phyloP scores from a whole-genome alignment of 2,797 vertebrate genomes.

The Spondyliosoma cantharus region DNA sequence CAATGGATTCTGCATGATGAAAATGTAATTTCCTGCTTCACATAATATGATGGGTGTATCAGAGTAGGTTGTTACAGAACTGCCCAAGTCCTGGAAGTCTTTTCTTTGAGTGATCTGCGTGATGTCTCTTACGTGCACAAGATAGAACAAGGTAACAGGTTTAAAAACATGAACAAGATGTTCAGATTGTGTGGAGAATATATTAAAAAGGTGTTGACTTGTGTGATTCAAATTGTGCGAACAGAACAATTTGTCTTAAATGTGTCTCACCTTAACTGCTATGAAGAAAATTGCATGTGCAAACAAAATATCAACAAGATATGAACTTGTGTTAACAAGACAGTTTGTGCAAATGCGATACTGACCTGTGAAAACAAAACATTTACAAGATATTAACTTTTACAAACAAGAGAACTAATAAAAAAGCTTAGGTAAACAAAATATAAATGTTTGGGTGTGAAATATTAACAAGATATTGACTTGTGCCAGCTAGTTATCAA shows the following conservation, averaged over 20 bases:
- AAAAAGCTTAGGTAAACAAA: no score
- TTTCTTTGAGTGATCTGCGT: neutral
- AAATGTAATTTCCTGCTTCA: conserved; percentile 2
- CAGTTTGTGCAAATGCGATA: neutral
- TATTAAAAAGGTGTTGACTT: no score
- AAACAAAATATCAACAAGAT: neutral
- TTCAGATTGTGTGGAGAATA: no score
- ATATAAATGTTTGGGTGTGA: no score
- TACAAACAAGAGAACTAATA: no score
- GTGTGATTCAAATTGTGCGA: neutral
- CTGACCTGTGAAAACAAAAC: neutral
- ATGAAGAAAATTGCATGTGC: neutral
- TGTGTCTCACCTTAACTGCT: neutral
- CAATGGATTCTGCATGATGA: conserved; percentile 13
- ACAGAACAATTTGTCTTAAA: no score
- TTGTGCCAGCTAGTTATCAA: no score
- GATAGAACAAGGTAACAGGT: neutral
- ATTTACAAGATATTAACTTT: neutral
- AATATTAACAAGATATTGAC: no score
- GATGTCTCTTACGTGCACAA: neutral
- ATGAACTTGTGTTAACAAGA: neutral
- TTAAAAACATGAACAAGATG: neutral
- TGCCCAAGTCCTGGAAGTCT: neutral
- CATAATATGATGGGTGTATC: conserved; percentile 3
- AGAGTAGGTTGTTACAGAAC: neutral